Conservation (phyloP, 2,888 invertebrate species). For the Seira ritae region DNA sequence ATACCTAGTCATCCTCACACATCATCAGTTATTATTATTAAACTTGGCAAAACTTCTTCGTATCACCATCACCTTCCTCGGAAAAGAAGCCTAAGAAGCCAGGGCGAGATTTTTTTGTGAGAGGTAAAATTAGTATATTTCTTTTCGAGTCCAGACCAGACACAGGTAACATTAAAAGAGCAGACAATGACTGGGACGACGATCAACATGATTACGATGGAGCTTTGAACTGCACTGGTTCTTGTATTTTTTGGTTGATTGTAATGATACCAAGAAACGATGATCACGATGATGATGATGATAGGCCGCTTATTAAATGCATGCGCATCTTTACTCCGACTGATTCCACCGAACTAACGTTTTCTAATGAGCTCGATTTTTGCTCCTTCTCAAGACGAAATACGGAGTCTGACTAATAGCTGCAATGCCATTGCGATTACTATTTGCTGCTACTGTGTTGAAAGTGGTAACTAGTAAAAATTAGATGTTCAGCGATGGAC, state of each 20-base stretch:
- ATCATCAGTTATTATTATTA: constrained; percentile 21
- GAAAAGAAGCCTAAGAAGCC: too few species aligned
- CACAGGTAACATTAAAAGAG: constrained; percentile 42
- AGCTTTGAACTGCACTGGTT: constrained; percentile 51
- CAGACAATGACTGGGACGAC: constrained; percentile 32
- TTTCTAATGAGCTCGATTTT: constrained; percentile 39
- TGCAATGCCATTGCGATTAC: constrained; percentile 30
- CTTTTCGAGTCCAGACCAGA: constrained; percentile 28
- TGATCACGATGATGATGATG: constrained; percentile 31
- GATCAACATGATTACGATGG: constrained; percentile 36
- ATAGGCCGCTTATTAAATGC: constrained; percentile 64
- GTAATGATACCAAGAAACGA: constrained; percentile 40
- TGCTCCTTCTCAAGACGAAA: not conserved
- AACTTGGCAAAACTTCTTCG: constrained; percentile 20
- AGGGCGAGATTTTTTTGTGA: constrained; percentile 20
- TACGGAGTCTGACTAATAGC: constrained; percentile 10
- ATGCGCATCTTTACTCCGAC: constrained; percentile 51
- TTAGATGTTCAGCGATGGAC: not conserved
- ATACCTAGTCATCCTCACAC: constrained; percentile 23
- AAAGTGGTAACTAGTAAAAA: constrained; percentile 25
- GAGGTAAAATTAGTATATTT: constrained; percentile 25
- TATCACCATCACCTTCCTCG: not conserved
- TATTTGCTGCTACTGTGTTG: constrained; percentile 1
- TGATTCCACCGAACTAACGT: constrained; percentile 37
- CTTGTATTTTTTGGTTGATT: constrained; percentile 47